phyloP scores from a whole-genome alignment of 2,797 vertebrate species.

The Zalophus californianus region DNA sequence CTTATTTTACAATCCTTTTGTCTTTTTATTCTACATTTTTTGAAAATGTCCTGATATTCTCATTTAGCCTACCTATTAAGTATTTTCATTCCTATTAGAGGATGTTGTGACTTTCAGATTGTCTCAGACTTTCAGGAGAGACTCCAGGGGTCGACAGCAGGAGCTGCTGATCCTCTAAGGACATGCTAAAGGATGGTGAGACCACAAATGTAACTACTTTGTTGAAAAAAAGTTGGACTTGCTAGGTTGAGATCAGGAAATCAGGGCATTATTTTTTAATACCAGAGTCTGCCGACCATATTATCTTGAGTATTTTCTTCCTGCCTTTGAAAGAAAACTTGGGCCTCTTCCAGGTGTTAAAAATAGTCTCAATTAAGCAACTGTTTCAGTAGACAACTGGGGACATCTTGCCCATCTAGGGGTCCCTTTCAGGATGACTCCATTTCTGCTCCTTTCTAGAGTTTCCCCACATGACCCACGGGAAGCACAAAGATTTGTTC shows the following conservation, averaged over 20 bases:
- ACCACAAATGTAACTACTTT: neutral
- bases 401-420: neutral
- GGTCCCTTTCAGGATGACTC: neutral
- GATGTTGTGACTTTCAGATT: neutral
- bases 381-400: conserved; percentile 43
- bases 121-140: neutral
- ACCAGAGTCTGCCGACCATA: neutral
- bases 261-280: conserved; percentile 63
- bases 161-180: neutral
- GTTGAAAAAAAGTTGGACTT: neutral
- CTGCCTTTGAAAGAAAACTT: conserved; percentile 65
- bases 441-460: neutral
- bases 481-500: neutral
- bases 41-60: neutral
- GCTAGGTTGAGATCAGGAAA: conserved; percentile 52
- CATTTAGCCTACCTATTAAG: neutral
- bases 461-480: neutral
- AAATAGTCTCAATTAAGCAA: conserved; percentile 66
- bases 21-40: neutral
- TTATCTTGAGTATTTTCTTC: conserved; percentile 70
- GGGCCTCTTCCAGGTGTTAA: conserved; percentile 58
- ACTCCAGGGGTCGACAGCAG: neutral
- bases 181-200: neutral
- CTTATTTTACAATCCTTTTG: neutral
- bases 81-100: conserved; percentile 26